phyloP scores from a whole-genome alignment of 1,140 invertebrate species.

The Apis dorsata region DNA sequence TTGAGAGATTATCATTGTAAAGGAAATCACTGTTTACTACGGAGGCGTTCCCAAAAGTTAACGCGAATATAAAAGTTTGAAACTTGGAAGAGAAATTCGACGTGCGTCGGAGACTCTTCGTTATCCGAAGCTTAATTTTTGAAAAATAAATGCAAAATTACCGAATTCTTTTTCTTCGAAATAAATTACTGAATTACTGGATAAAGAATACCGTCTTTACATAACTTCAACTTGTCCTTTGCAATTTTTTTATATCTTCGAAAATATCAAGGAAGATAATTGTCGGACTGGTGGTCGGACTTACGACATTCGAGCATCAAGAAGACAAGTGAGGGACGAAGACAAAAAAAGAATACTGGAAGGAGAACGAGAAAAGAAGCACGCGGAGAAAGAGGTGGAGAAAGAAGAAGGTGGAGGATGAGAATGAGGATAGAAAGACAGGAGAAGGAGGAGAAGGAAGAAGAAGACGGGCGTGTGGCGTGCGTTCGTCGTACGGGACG shows the following conservation, averaged over 20 bases:
- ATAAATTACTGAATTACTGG: not conserved
- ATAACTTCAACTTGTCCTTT: not conserved
- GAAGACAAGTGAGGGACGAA: slow-evolving; percentile 31
- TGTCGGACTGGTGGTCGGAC: slow-evolving; percentile 1
- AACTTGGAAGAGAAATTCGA: not conserved
- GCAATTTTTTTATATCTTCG: not conserved
- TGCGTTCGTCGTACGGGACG: slow-evolving; percentile 69
- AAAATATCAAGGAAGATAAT: not conserved
- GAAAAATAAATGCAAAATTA: no score
- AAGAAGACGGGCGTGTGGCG: slow-evolving; percentile 65
- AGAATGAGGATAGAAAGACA: slow-evolving; percentile 41
- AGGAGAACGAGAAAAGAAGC: slow-evolving; percentile 50
- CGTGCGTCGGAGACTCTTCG: no score
- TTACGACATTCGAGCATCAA: slow-evolving; percentile 27
- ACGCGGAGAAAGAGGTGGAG: slow-evolving; percentile 14
- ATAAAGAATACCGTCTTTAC: not conserved
- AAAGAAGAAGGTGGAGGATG: slow-evolving; percentile 28
- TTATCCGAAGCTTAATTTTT: no score
- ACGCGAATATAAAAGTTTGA: not conserved
- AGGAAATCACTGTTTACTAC: not conserved
- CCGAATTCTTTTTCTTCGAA: not conserved
- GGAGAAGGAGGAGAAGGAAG: slow-evolving; percentile 36
- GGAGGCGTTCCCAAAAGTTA: not conserved
- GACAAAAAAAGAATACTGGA: slow-evolving; percentile 42
- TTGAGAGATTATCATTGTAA: not conserved